phyloP scores from a whole-genome alignment of 2,888 invertebrate genomes.

The Trisateles emortualis region DNA sequence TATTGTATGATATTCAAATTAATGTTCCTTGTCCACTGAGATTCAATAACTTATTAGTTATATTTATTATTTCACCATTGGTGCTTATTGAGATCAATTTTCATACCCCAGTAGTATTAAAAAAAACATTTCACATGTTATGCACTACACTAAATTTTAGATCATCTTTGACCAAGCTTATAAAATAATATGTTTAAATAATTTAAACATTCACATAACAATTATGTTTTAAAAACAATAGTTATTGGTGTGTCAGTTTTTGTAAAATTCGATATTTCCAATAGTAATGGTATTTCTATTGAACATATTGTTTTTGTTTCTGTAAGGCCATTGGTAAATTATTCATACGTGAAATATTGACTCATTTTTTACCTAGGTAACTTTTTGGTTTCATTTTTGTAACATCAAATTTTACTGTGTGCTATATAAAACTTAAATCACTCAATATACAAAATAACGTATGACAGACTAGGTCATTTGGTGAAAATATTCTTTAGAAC shows the following conservation, averaged over 20 bases:
- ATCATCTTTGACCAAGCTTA: neutral
- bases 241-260: no score
- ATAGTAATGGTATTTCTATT: neutral
- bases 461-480: conserved; percentile 1
- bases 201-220: neutral
- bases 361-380: neutral
- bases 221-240: neutral
- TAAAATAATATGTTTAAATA: neutral
- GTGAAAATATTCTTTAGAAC: neutral
- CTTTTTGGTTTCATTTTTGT: neutral
- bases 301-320: no score
- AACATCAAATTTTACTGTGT: neutral
- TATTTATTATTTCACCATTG: neutral
- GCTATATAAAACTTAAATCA: neutral
- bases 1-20: neutral
- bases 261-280: no score
- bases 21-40: neutral
- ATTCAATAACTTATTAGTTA: neutral
- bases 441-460: neutral
- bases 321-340: no score
- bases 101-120: neutral
- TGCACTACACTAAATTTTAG: neutral
- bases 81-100: neutral
- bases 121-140: neutral
- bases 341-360: neutral